A percentile compares a stretch with the other conserved stretches of the same genome.
These are phyloP conservation scores for Callipepla californica DNA, from an alignment of 2,113 vertebrate genomes.

Conservation along the genomic window DNA sequence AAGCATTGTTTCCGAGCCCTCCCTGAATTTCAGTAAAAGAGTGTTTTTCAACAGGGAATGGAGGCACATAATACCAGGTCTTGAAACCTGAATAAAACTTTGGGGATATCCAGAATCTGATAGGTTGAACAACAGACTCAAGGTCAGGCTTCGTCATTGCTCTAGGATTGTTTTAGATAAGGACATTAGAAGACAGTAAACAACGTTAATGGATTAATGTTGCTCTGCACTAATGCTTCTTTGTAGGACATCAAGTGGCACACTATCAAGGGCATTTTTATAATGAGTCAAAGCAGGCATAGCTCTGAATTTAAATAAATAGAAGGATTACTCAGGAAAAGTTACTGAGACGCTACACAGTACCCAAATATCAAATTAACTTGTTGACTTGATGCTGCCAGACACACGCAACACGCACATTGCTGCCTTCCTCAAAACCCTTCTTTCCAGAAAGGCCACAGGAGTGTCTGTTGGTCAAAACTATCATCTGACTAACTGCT, in stretches of 20 bases:
- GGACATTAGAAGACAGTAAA: slow-evolving; percentile 18
- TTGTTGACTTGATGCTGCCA: not conserved
- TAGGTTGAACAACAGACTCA: not conserved
- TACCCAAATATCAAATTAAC: not conserved
- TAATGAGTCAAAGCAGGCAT: not conserved
- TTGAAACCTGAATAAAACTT: not conserved
- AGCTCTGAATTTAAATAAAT: not conserved
- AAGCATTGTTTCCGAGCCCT: not conserved
- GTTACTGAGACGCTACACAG: not conserved
- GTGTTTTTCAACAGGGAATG: not conserved
- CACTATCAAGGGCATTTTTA: not conserved
- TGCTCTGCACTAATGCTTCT: not conserved
- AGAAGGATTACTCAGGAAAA: not conserved
- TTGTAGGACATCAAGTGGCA: not conserved
- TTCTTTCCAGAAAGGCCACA: not conserved
- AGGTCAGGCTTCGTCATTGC: not conserved
- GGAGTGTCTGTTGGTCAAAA: not conserved
- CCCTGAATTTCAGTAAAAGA: not conserved
- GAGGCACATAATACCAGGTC: not conserved
- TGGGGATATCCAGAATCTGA: not conserved
- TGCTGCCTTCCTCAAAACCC: accelerated
- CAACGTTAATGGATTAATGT: not conserved
- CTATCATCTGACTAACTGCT: not conserved
- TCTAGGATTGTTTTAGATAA: not conserved
- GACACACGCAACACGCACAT: accelerated